A percentile compares a stretch with the other conserved stretches of the same genome.
phyloP scores from a whole-genome alignment of 2,888 invertebrate species.

The Mimas tiliae region DNA sequence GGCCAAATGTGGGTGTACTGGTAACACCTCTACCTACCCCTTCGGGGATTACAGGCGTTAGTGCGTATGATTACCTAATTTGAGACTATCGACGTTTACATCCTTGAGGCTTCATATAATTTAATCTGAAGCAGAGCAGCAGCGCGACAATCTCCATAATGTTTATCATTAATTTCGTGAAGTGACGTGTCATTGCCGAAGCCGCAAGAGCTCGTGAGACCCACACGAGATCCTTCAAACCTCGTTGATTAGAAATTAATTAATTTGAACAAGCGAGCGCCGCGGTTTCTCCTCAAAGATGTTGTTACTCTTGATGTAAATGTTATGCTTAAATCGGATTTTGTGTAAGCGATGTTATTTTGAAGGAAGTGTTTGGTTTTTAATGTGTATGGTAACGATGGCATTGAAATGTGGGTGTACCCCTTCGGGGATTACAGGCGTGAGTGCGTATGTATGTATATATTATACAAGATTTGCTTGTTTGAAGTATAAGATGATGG shows the following conservation, averaged over 20 bases:
- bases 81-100: neutral
- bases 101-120: neutral
- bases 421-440: no score
- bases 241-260: conserved; percentile 7
- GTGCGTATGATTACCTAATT: no score
- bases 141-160: neutral
- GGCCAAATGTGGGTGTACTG: no score
- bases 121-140: neutral
- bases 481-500: no score
- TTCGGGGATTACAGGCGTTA: no score
- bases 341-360: neutral
- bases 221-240: neutral
- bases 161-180: conserved; percentile 5
- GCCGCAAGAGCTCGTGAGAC: neutral
- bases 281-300: neutral
- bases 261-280: conserved; percentile 4
- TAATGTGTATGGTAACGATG: neutral
- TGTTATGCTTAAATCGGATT: neutral
- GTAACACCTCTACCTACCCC: no score
- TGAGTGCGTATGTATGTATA: no score
- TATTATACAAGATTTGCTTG: no score
- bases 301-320: neutral
- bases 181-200: neutral
- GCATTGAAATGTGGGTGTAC: no score
- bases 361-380: neutral